These are phyloP conservation scores for Drosophila yakuba DNA, from an alignment of 1,140 invertebrate genomes.

Conservation along the genomic window DNA sequence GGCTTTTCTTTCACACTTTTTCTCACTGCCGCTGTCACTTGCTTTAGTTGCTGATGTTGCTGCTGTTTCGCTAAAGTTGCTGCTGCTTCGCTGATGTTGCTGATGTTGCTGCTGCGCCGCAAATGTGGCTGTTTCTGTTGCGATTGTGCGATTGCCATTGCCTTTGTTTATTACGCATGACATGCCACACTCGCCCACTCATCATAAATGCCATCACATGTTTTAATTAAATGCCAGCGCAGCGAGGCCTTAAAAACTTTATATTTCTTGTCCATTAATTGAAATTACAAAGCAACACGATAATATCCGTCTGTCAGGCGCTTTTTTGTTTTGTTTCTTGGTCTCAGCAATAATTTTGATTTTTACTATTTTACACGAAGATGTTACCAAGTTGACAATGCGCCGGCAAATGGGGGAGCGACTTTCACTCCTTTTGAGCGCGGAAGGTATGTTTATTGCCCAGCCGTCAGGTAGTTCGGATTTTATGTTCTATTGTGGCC, in stretches of 20 bases:
- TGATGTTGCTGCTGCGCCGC: constrained; percentile 4
- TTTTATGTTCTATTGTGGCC: constrained; percentile 74
- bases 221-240: constrained; percentile 69
- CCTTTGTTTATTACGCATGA: constrained; percentile 74
- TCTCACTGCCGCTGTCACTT: constrained; percentile 41
- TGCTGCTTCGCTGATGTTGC: constrained; percentile 8
- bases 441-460: constrained; percentile 54
- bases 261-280: constrained; percentile 65
- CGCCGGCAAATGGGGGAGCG: constrained; percentile 21
- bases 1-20: constrained; percentile 68
- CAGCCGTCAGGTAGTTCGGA: constrained; percentile 22
- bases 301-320: constrained; percentile 16
- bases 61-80: background rate
- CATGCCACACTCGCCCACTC: constrained; percentile 52
- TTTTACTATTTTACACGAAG: constrained; percentile 55
- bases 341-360: constrained; percentile 64
- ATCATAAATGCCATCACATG: constrained; percentile 73
- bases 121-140: constrained; percentile 7
- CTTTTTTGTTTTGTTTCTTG: constrained; percentile 9
- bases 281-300: constrained; percentile 65
- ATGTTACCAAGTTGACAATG: constrained; percentile 55
- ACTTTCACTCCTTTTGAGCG: constrained; percentile 53
- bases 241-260: constrained; percentile 57
- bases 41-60: constrained; percentile 39
- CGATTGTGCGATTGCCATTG: constrained; percentile 32